These are phyloP conservation scores for Acleris literana DNA, from an alignment of 2,888 invertebrate species.

Conservation along the genomic window DNA sequence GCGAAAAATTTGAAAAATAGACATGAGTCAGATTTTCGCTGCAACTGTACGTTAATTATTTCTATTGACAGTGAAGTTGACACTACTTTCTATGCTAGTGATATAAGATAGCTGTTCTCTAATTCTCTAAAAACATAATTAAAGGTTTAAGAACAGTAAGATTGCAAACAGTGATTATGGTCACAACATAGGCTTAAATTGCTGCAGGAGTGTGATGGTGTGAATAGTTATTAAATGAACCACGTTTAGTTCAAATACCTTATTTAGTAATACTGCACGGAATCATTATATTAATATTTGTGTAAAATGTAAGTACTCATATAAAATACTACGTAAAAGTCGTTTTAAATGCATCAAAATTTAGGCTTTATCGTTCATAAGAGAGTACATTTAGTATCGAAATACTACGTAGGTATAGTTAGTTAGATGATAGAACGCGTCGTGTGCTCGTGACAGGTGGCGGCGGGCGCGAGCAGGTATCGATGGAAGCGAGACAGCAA, in stretches of 20 bases:
- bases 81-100: constrained; percentile 70
- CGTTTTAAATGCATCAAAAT: constrained; percentile 78
- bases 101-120: constrained; percentile 57
- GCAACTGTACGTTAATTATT: constrained; percentile 47
- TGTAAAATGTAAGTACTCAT: constrained; percentile 74
- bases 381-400: constrained; percentile 71
- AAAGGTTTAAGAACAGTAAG: constrained; percentile 56
- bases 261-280: constrained; percentile 73
- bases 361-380: constrained; percentile 79
- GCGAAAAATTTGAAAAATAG: constrained; percentile 78
- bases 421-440: constrained; percentile 53
- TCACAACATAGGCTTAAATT: constrained; percentile 48
- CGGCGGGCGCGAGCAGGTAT: constrained; percentile 47
- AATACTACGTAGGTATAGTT: constrained; percentile 54
- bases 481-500: constrained; percentile 75
- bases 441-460: constrained; percentile 48
- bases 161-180: constrained; percentile 58
- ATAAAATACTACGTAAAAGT: constrained; percentile 74
- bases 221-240: constrained; percentile 53
- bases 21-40: constrained; percentile 67
- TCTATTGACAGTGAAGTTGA: constrained; percentile 54
- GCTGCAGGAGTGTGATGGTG: constrained; percentile 54
- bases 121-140: constrained; percentile 65
- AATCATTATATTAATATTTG: constrained; percentile 65
- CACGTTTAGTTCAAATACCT: constrained; percentile 57